Percentiles rank a stretch among this genome's conserved stretches.
These are phyloP conservation scores for Hycleus cichorii DNA, from an alignment of 1,140 invertebrate species.

Conservation along the genomic window DNA sequence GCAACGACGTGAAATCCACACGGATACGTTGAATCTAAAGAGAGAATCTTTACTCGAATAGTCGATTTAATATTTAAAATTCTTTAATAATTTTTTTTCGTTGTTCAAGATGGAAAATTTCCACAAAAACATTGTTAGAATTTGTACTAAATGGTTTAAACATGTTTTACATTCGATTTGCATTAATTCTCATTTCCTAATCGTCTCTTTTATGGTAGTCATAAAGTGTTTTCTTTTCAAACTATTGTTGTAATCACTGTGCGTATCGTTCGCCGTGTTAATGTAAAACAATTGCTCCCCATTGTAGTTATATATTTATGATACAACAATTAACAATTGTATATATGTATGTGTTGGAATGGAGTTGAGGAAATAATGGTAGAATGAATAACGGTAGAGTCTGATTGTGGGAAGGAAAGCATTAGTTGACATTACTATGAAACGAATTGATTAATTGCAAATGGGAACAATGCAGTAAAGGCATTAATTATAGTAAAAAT, in stretches of 20 bases:
- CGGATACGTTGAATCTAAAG: too few relatives aligned
- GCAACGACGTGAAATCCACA: too few relatives aligned
- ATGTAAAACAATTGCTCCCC: slow-evolving; percentile 15
- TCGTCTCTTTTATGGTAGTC: slow-evolving; percentile 14
- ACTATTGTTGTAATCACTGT: slow-evolving; percentile 8
- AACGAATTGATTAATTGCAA: slow-evolving; percentile 14
- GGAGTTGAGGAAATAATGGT: slow-evolving; percentile 12
- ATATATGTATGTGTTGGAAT: slow-evolving; percentile 3
- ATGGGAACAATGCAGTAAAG: too few relatives aligned
- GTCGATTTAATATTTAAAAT: too few relatives aligned
- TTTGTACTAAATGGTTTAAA: slow-evolving; percentile 9
- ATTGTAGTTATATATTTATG: slow-evolving; percentile 15
- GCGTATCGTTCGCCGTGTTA: slow-evolving; percentile 9
- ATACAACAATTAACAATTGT: slow-evolving; percentile 16
- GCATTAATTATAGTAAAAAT: too few relatives aligned
- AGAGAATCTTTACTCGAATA: too few relatives aligned
- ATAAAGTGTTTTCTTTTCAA: slow-evolving; percentile 16
- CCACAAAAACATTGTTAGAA: background rate
- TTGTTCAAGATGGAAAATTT: too few relatives aligned
- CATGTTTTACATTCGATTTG: slow-evolving; percentile 15
- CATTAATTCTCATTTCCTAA: slow-evolving; percentile 14
- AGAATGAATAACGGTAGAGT: slow-evolving; percentile 13
- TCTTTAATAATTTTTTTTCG: too few relatives aligned
- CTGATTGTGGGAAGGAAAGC: slow-evolving; percentile 13
- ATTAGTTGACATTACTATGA: slow-evolving; percentile 12